Base-by-base conservation (phyloP, 2,888 invertebrate genomes). In the Monoplex corrugatus region DNA sequence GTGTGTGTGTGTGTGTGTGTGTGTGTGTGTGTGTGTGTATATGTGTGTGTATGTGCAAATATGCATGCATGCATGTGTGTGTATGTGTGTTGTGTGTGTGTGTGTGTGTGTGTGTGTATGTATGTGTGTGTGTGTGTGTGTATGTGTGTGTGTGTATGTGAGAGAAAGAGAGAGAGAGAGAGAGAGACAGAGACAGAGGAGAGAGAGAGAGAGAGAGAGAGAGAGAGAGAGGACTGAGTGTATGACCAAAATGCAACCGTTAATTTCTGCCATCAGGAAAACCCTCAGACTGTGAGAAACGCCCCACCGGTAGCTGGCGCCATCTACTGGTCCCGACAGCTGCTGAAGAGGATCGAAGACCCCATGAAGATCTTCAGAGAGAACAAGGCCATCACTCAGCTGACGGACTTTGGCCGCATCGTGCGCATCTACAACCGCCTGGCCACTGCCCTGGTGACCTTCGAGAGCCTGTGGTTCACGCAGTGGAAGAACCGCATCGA, bases 281-380 rank as follows among this genome's bases (percentile, higher is more conserved):
- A 91, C 87, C 95, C 96, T 40, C 95, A 94, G 83, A 90, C 95
- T 86, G 92, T 95, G 13, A 92, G 96, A 75, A 96, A 96, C 92
- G 95, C 95, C 38, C 96, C 96, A 6, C 95, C 95, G 75, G 95
- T 95, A n/a, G 96, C 95, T 45, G 96, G 96, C 6, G 96, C 96
- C 82, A 95, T 96, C 88, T 93, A 94, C 89, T 96, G 96, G 96
- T 94, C 95, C 6, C 92, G 96, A 38, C 95, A 95, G 90, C 92
- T 96, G 32, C 93, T 96, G 19, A 95, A 94, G 84, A 92, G 95
- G 57, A 96, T 96, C 57, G 96, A 96, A 89, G 95, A 96, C 86
- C 96, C 96, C 10, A 96, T 96, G 96, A 95, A 95, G 90, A 90
- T 95, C 13, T 96, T 96, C 93, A 90, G 94, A 6, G 95, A 95